These are phyloP conservation scores for Mythimna loreyi DNA, from an alignment of 2,888 invertebrate species.

Conservation along the genomic window DNA sequence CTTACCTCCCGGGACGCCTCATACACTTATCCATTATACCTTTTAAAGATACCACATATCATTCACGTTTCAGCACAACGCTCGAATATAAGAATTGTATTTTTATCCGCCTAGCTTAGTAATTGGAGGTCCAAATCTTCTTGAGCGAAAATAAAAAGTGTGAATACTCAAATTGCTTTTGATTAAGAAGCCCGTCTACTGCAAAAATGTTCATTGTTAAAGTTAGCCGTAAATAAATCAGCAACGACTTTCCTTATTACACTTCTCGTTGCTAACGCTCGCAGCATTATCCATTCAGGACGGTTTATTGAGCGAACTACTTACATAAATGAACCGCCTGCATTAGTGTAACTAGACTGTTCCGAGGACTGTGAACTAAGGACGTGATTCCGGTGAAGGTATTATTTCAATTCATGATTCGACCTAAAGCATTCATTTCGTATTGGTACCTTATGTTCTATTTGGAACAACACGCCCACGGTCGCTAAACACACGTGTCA, in stretches of 20 bases:
- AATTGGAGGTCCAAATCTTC: background rate
- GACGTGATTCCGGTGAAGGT: constrained; percentile 25
- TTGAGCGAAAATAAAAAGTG: background rate
- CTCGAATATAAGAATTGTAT: background rate
- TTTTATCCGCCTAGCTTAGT: background rate
- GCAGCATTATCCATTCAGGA: constrained; percentile 53
- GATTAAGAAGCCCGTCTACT: constrained; percentile 2
- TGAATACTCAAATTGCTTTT: constrained; percentile 12
- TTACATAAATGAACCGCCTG: constrained; percentile 61
- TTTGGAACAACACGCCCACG: constrained; percentile 70
- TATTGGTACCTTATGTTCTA: constrained; percentile 41
- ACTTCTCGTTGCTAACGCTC: constrained; percentile 36
- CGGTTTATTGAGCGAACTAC: constrained; percentile 55
- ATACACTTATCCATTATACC: constrained; percentile 77
- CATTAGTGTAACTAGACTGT: constrained; percentile 52
- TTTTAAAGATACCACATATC: constrained; percentile 60
- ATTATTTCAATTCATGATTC: constrained; percentile 40
- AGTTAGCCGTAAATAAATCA: constrained; percentile 44
- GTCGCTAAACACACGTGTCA: constrained; percentile 68
- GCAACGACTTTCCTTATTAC: constrained; percentile 42
- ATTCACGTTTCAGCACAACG: background rate
- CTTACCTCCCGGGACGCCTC: constrained; percentile 67
- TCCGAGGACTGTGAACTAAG: constrained; percentile 36
- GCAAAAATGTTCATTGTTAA: constrained; percentile 38
- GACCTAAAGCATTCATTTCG: constrained; percentile 37